Base-by-base conservation (phyloP, 1,140 invertebrate genomes). In the Nasonia longicornis region DNA sequence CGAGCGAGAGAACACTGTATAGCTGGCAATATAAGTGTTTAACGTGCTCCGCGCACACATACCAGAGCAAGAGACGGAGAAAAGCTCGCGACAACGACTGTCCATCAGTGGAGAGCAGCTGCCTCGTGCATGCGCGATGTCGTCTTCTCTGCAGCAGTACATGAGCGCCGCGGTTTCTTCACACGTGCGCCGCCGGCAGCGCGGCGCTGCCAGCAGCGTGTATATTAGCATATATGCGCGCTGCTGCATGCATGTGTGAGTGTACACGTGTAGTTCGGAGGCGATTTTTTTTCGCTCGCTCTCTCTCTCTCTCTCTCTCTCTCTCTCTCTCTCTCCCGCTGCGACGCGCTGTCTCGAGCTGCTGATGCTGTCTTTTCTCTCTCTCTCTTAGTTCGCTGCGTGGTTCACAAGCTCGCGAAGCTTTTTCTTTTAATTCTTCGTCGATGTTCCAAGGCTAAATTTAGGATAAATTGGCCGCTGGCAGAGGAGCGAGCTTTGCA, bases 161-260 rank as follows among this genome's bases (percentile, higher is more conserved):
- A 63, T 78, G 70, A 48, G 72, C 80, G 72, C 80, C 77, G 70
- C 74, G 48, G 78, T 76, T 72, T 77, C 81, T 77, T 73, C 71
- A 52, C 71, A 73, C 71, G 71, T 73, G 71, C 71, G 22, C 52
- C 69, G 64, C 64, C 64, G 64, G 64, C 22, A 67, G 64, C 69
- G 35, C 52, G 52, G 52, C 52, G 52, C 69, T 71, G 29, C 69
- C 69, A 38, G 26, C 66, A 63, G 16, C 16, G 29, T 67, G 69
- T n/a, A 71, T 16, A 71, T 71, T 71, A 38, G 69, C 69, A 71
- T 71, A 31, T 31, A 29, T 31, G 66, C 66, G 66, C 66, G 26
- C 26, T 26, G 64, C 71, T 83, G 12, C 14, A 35, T 22, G 38
- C 16, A 20, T 26, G 20, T 45, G 35, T 16, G 42, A 63, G 26